Evolutionary conservation across 2,797 vertebrate species (phyloP), one percentile per base, ranked within the genome.

Genomic region (Tapera naevia): DNA sequence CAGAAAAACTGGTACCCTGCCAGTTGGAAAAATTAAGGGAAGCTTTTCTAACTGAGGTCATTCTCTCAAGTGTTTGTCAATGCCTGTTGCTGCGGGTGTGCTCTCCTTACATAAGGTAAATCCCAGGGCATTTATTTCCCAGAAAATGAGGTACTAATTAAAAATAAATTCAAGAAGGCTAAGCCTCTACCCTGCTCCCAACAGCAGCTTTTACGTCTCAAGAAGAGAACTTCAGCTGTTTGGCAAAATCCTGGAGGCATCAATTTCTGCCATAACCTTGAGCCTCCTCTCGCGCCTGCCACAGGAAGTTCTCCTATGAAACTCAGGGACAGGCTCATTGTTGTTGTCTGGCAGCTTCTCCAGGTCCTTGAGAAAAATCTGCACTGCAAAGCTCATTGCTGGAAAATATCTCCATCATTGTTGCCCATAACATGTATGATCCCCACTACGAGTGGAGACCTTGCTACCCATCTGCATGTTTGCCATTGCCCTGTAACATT

Each of bases 101-200:
- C 58, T 93, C 64, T 71, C 50, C 33, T 86, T 83, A 78, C 15
- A 2, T 43, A 48, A 61, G 48, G 37, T 72, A 4, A 69, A 75
- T 56, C 32, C 54, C 79, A 60, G 57, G 41, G 23, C 80, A 3
- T 22, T 69, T 24, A 7, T 53, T 84, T 91, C 71, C 46, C 71
- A 87, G 62, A 74, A 93, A 41, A 9, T 25, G 21, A 81, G 33
- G 22, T 86, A 28, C 13, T 92, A 57, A 89, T 85, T 94, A 73
- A 91, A 95, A 80, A 73, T 71, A 85, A 35, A 54, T 58, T 58
- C 35, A 48, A 67, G 45, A 88, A 60, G 25, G 19, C 75, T 57
- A 60, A 84, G 10, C 15, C 48, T 79, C 37, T 69, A 15, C 11
- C 22, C 11, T 0, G 2, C 24, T 72, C 28, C 35, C 7, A 35